Conservation (phyloP, 2,113 vertebrate genomes). For the Salvelinus alpinus region DNA sequence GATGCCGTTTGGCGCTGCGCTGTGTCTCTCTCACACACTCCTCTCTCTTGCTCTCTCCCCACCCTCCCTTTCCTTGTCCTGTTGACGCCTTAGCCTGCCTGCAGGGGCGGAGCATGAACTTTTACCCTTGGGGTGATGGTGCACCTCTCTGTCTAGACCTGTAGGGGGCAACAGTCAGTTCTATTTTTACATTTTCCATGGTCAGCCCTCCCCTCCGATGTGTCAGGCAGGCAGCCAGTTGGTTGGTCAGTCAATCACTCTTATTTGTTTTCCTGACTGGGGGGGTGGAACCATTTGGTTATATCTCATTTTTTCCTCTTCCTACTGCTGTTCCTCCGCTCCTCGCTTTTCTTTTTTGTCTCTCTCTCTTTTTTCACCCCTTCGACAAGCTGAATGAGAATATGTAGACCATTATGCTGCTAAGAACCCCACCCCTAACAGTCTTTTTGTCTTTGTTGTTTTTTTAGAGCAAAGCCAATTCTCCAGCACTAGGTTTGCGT, state of each 20-base stretch:
- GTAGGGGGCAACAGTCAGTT: slow-evolving; percentile 71
- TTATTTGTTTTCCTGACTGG: slow-evolving; percentile 61
- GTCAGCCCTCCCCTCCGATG: not conserved
- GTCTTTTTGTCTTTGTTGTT: slow-evolving; percentile 56
- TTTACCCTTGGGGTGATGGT: slow-evolving; percentile 69
- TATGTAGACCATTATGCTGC: slow-evolving; percentile 65
- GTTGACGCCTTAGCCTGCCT: slow-evolving; percentile 69
- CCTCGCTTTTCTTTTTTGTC: slow-evolving; percentile 69
- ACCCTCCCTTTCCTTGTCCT: slow-evolving; percentile 67
- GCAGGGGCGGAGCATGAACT: slow-evolving; percentile 82
- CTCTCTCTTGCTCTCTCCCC: slow-evolving; percentile 61
- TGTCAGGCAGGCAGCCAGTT: slow-evolving; percentile 49
- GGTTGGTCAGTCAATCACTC: slow-evolving; percentile 39
- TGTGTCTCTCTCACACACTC: slow-evolving; percentile 62
- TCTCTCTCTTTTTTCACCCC: slow-evolving; percentile 45
- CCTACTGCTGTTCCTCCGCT: slow-evolving; percentile 57
- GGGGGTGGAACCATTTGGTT: slow-evolving; percentile 75
- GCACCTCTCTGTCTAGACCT: slow-evolving; percentile 73
- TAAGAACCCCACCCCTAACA: slow-evolving; percentile 55
- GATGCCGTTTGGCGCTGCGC: slow-evolving; percentile 80
- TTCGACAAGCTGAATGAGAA: slow-evolving; percentile 71
- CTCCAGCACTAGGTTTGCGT: not conserved
- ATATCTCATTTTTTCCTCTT: slow-evolving; percentile 64
- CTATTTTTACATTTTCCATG: slow-evolving; percentile 27
- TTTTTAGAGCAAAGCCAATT: slow-evolving; percentile 14